Evolutionary conservation across 2,888 invertebrate genomes (phyloP), one percentile per base, ranked within the genome.

Genomic region (Hyposoter dolosus): DNA sequence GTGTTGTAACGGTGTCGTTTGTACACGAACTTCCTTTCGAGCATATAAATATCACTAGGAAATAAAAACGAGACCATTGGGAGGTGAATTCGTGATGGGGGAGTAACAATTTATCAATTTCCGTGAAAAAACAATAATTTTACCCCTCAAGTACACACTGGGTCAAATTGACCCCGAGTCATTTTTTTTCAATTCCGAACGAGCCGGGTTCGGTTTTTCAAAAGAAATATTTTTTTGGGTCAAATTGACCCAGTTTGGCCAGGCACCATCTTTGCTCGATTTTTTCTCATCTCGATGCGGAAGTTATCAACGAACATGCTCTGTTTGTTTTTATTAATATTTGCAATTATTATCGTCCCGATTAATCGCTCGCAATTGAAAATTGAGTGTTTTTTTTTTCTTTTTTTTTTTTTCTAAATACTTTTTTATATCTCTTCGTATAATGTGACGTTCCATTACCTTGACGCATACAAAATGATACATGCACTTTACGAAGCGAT

Each of bases 1-100:
- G 89, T 90, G 89, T 91, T 40, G 45, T 82, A 92, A 92, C 92
- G 92, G 92, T 90, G 90, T 89, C 91, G 90, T 89, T 90, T 86
- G 90, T 89, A 84, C 71, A 79, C 83, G 83, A 83, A 81, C 85
- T 77, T 83, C 80, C 85, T 60, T 82, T 83, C 85, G 79, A 78
- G 82, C 82, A 77, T 50, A 74, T 47, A 77, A 56, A 56, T 68
- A 75, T 80, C 5, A 17, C 23, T 68, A 3, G 0, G 19, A 40
- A 68, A 43, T 68, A 7, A 35, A 35, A 35, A 35, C n/a, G 35
- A 35, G 35, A n/a, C 15, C n/a, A 65, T 10, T 35, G 17, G n/a
- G 7, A 32, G 32, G 12, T 28, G 28, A 32, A 35, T 17, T 63
- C 15, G 32, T 4, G 32, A 65, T 12, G 60, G 7, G 9, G 2